Base-by-base conservation (phyloP, 2,888 invertebrate species). In the Cataglyphis albicans region DNA sequence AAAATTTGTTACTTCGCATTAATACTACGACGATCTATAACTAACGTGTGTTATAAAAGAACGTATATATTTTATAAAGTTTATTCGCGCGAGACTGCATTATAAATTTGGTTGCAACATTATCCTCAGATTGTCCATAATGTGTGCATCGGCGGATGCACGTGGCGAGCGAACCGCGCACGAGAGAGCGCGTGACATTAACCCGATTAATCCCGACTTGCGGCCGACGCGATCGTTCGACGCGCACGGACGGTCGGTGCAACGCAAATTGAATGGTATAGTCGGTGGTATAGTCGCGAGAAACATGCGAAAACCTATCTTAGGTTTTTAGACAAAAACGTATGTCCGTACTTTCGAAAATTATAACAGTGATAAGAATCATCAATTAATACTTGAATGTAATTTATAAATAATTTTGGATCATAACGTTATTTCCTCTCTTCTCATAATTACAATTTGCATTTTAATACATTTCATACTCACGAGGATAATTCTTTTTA, bases 141-240 rank as follows among this genome's bases (percentile, higher is more conserved):
- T 29, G 12, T 38, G 41, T 35, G 52, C 35, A 65, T 76, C 48
- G 29, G 57, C 70, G 55, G 52, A 68, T 78, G 41, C 70, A 72
- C 64, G 76, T 72, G 82, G 70, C 59, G 15, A 73, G 41, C 29
- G 48, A 61, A 38, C 18, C 55, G 74, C 55, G 59, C 83, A 72
- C 74, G 75, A 73, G 87, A 63, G 81, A 83, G 52, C 76, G 74
- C 63, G 68, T 81, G 86, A 83, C 86, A 76, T 86, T 87, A 82
- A 87, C 76, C 82, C 81, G 82, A 84, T 86, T 87, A 86, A 86
- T 86, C 82, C 41, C 73, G 81, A 86, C 84, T 87, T 81, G 41
- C 41, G 64, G 74, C 74, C 48, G 52, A 74, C 82, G 82, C 80
- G 65, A 85, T 64, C 64, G 52, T 65, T 59, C 64, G 64, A 64